Conservation (phyloP, 2,113 vertebrate genomes). For the Muscicapa adusta region DNA sequence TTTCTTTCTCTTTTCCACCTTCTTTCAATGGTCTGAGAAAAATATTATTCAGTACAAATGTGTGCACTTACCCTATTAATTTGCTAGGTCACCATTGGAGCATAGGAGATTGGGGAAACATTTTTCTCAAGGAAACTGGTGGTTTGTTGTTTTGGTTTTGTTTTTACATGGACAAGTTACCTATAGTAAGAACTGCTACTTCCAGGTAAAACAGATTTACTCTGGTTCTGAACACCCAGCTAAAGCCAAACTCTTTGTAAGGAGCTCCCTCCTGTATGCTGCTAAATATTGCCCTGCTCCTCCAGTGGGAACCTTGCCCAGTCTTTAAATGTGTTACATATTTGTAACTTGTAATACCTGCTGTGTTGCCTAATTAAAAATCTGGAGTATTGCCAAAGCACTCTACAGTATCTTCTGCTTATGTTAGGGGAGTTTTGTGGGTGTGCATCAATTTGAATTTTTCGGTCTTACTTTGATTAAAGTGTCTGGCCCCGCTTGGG, state of each 20-base stretch:
- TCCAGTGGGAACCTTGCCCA: not conserved
- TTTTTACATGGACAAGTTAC: not conserved
- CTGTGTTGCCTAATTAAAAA: not conserved
- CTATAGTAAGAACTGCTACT: not conserved
- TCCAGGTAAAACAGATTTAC: not conserved
- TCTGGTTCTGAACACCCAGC: not conserved
- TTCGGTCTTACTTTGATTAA: not conserved
- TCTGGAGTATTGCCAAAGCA: not conserved
- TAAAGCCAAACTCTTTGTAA: not conserved
- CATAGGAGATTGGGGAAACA: not conserved
- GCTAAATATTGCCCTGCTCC: not conserved
- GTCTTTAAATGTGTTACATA: not conserved
- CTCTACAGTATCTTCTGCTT: not conserved
- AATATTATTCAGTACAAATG: not conserved
- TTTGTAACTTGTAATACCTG: not conserved
- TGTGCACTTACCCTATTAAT: not conserved
- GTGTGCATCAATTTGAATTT: not conserved
- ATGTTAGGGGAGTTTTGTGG: not conserved
- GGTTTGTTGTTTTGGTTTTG: not conserved
- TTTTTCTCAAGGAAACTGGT: not conserved
- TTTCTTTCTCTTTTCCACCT: not conserved
- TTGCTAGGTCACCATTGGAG: not conserved
- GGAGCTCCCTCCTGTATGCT: not conserved
- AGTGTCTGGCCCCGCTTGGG: not conserved
- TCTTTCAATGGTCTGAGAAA: not conserved